Conservation (phyloP, 2,113 vertebrate genomes). For the Acinonyx jubatus region DNA sequence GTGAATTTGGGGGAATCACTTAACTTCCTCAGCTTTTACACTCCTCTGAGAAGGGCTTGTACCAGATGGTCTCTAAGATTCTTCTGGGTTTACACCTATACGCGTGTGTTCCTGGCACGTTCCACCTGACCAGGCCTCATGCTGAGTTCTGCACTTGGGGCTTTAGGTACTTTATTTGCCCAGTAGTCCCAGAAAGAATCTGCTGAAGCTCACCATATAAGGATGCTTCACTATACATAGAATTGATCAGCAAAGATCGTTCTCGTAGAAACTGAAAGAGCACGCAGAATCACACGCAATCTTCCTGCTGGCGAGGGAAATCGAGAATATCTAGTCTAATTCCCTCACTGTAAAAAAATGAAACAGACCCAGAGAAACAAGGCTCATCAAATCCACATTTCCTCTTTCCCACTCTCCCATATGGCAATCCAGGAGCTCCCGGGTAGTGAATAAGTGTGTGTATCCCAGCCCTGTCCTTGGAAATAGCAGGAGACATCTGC, state of each 20-base stretch:
- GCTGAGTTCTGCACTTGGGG: not conserved
- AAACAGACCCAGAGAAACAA: slow-evolving; percentile 36
- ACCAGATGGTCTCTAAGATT: not conserved
- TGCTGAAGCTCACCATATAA: not conserved
- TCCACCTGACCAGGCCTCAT: not conserved
- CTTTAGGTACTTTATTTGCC: not conserved
- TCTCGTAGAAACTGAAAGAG: not conserved
- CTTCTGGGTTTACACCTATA: not conserved
- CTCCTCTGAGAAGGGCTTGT: not conserved
- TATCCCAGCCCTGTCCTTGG: not conserved
- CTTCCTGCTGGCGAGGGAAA: not conserved
- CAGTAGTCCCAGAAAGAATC: not conserved
- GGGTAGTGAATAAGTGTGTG: not conserved
- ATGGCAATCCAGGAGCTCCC: not conserved
- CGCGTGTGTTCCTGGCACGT: not conserved
- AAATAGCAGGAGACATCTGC: slow-evolving; percentile 27
- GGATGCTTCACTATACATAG: not conserved
- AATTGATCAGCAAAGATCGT: not conserved
- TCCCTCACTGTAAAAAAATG: not conserved
- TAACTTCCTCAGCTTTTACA: not conserved
- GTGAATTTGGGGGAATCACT: not conserved
- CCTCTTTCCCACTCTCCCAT: not conserved
- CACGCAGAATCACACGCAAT: not conserved
- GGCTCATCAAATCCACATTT: not conserved
- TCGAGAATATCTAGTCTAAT: not conserved